Evolutionary conservation across 2,113 vertebrate species (phyloP).

Genomic region (Edolisoma coerulescens): DNA sequence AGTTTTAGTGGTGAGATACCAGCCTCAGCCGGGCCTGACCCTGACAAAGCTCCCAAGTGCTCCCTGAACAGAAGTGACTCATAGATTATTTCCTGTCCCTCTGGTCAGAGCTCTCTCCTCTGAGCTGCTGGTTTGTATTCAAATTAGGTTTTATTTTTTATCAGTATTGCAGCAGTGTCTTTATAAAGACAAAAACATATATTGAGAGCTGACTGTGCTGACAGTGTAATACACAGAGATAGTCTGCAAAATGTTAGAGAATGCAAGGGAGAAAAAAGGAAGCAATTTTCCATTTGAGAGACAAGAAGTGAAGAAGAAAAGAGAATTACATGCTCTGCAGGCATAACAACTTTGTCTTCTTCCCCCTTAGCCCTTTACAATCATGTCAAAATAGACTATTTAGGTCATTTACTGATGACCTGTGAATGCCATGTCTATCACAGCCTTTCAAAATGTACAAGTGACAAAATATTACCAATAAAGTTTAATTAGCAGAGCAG

Average conservation of each 20-base stretch:
- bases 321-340: background rate
- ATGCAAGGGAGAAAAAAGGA: background rate
- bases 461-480: background rate
- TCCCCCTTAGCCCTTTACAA: background rate
- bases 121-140: background rate
- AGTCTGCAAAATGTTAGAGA: background rate
- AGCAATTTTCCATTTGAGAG: background rate
- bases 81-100: background rate
- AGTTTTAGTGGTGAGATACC: background rate
- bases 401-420: background rate
- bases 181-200: background rate
- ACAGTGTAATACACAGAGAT: background rate
- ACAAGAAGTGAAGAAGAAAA: background rate
- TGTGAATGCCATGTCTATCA: background rate
- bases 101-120: background rate
- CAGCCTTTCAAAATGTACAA: background rate
- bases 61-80: background rate
- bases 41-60: background rate
- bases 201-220: background rate
- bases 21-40: background rate
- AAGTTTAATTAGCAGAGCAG: background rate
- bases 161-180: background rate
- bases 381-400: background rate
- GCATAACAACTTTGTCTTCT: background rate
- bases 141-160: background rate